These are phyloP conservation scores for Zaprionus obscuricornis DNA, from an alignment of 2,888 invertebrate genomes.

Conservation along the genomic window DNA sequence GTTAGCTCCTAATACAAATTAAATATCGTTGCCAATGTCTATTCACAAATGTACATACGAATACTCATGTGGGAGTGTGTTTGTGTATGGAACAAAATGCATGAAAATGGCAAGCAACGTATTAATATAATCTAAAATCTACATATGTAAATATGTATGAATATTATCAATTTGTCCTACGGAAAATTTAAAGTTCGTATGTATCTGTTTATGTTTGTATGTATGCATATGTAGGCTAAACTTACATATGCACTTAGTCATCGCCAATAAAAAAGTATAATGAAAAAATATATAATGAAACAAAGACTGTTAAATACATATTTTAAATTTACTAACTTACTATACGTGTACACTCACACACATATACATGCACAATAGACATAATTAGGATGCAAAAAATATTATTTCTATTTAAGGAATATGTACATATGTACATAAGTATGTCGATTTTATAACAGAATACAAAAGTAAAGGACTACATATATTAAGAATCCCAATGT, in stretches of 20 bases:
- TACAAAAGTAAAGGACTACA: background rate
- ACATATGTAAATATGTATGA: slow-evolving; percentile 34
- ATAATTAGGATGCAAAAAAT: too few relatives aligned
- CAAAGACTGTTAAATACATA: slow-evolving; percentile 68
- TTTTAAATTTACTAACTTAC: slow-evolving; percentile 16
- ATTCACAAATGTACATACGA: slow-evolving; percentile 1
- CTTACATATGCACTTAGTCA: slow-evolving; percentile 53
- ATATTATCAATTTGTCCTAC: background rate
- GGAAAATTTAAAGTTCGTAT: slow-evolving; percentile 8
- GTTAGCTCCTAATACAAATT: slow-evolving; percentile 35
- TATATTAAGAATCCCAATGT: too few relatives aligned
- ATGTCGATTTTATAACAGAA: background rate
- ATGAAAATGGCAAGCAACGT: too few relatives aligned
- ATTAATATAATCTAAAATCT: slow-evolving; percentile 6
- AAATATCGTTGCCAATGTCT: slow-evolving; percentile 13
- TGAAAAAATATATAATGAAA: slow-evolving; percentile 1
- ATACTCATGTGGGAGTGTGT: background rate
- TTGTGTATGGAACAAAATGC: background rate
- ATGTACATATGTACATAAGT: slow-evolving; percentile 21
- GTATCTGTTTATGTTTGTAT: slow-evolving; percentile 26
- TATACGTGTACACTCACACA: background rate
- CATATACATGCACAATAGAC: background rate
- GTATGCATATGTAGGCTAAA: slow-evolving; percentile 1
- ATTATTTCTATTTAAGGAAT: too few relatives aligned
- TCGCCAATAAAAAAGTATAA: slow-evolving; percentile 63